These are phyloP conservation scores for Amblyraja radiata DNA, from an alignment of 2,797 vertebrate species.

Conservation along the genomic window DNA sequence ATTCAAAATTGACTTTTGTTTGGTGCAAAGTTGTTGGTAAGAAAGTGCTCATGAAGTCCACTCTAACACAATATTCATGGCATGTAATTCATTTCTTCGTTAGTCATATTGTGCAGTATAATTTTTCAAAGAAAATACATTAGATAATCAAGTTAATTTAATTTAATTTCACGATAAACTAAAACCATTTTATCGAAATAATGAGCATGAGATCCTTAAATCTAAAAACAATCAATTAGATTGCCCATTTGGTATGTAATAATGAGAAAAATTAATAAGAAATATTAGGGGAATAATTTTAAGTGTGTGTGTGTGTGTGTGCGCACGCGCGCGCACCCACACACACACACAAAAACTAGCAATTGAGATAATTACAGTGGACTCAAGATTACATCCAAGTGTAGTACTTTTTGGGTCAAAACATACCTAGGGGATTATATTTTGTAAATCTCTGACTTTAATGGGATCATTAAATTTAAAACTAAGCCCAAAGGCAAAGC, in stretches of 20 bases:
- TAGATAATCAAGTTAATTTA: neutral
- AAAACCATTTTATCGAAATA: neutral
- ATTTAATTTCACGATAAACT: neutral
- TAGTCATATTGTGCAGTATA: neutral
- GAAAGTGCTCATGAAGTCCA: neutral
- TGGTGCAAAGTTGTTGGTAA: neutral
- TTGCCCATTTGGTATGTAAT: neutral
- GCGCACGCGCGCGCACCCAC: too few species aligned
- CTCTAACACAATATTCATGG: neutral
- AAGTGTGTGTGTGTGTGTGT: neutral
- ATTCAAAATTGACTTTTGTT: neutral
- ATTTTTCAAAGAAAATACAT: neutral
- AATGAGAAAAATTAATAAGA: neutral
- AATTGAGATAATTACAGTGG: neutral
- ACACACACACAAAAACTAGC: neutral
- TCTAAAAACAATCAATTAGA: neutral
- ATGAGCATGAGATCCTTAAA: neutral
- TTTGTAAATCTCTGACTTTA: neutral
- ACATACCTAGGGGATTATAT: neutral
- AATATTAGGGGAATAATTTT: neutral
- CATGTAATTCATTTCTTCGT: neutral
- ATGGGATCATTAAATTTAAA: neutral
- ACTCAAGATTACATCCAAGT: neutral
- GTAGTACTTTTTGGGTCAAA: neutral
- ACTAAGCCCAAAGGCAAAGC: neutral